phyloP scores from a whole-genome alignment of 35 echinoderm and acorn worm genomes.

The Eucidaris tribuloides region DNA sequence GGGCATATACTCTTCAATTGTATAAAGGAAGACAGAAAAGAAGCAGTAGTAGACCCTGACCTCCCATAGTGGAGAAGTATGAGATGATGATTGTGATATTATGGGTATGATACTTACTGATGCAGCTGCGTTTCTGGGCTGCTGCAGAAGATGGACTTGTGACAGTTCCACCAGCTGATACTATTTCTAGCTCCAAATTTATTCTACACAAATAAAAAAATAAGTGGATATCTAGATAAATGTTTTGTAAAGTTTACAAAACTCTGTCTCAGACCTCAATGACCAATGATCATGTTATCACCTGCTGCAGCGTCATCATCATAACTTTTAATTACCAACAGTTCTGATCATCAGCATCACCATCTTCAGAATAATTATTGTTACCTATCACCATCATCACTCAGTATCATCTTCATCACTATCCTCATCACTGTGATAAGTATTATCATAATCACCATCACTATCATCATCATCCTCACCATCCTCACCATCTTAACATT shows the following conservation, averaged over 20 bases:
- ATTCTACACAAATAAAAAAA: slow-evolving; percentile 45
- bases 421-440: neutral
- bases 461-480: too few relatives aligned
- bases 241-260: neutral
- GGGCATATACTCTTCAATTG: neutral
- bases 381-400: neutral
- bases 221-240: neutral
- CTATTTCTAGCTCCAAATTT: slow-evolving; percentile 82
- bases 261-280: neutral
- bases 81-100: slow-evolving; percentile 7
- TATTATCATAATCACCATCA: neutral
- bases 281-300: neutral
- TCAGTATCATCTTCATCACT: neutral
- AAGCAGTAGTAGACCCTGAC: neutral
- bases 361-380: too few relatives aligned
- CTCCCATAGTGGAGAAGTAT: neutral
- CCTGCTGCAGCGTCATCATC: neutral
- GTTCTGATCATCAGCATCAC: too few relatives aligned
- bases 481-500: too few relatives aligned
- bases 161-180: slow-evolving; percentile 46
- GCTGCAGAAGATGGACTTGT: neutral
- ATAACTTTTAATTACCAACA: neutral
- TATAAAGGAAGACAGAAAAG: neutral
- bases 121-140: slow-evolving; percentile 49
- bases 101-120: slow-evolving; percentile 50